Conservation (phyloP, 2,888 invertebrate genomes). For the Agrotis exclamationis region DNA sequence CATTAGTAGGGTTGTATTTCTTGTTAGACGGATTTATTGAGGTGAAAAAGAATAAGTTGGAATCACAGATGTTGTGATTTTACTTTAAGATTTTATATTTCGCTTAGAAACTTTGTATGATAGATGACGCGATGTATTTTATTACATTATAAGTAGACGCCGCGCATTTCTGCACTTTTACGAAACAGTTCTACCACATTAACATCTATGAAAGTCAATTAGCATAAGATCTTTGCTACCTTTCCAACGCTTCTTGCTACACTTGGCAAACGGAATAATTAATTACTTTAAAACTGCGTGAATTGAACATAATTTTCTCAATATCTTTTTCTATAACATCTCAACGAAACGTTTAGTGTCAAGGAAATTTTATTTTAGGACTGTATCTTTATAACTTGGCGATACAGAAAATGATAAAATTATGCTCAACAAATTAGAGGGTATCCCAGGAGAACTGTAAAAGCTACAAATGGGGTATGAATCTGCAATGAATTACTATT, state of each 20-base stretch:
- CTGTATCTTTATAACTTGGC: slow-evolving; percentile 9
- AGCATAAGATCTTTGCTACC: no score
- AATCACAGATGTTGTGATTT: not conserved
- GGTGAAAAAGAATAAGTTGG: not conserved
- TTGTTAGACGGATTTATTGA: slow-evolving; percentile 16
- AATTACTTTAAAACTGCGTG: no score
- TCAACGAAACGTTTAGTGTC: not conserved
- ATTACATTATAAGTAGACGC: no score
- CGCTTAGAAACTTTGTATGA: no score
- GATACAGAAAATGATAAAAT: slow-evolving; percentile 23
- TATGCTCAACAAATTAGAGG: slow-evolving; percentile 35
- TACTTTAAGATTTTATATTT: not conserved
- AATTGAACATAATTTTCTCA: no score
- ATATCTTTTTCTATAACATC: not conserved
- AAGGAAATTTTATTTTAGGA: not conserved
- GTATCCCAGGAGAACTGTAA: slow-evolving; percentile 30
- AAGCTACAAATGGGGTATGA: slow-evolving; percentile 16
- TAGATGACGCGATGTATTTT: no score
- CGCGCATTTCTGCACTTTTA: no score
- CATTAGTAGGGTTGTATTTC: slow-evolving; percentile 35
- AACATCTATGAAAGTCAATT: no score
- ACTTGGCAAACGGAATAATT: no score
- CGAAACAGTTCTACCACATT: no score
- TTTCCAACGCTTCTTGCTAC: no score
- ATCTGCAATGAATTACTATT: slow-evolving; percentile 44